Percentiles rank a stretch among this genome's conserved stretches.
phyloP scores from a whole-genome alignment of 2,888 invertebrate species.

The Agapetus fuscipes region DNA sequence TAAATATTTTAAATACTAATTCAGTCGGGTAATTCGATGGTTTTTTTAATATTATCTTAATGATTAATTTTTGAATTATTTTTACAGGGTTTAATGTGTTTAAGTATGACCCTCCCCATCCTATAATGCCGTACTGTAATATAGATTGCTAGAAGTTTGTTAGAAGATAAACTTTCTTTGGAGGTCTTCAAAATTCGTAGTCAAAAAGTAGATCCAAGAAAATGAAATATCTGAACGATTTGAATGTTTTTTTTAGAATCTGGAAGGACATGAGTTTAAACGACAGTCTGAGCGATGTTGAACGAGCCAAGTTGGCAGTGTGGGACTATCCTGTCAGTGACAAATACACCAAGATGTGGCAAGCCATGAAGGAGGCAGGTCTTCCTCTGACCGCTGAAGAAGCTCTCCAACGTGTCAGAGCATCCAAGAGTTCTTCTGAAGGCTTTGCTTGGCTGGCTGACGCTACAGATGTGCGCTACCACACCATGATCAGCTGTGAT shows the following conservation, averaged over 20 bases:
- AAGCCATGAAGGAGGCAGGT: slow-evolving; percentile 80
- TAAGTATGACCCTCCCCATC: too few species aligned
- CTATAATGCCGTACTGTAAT: too few species aligned
- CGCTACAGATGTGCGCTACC: slow-evolving; percentile 82
- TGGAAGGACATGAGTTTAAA: slow-evolving; percentile 98
- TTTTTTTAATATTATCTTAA: too few species aligned
- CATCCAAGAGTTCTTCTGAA: slow-evolving; percentile 59
- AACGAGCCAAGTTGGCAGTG: slow-evolving; percentile 88
- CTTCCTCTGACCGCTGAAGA: slow-evolving; percentile 72
- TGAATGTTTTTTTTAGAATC: slow-evolving; percentile 50
- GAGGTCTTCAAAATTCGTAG: too few species aligned
- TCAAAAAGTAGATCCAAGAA: too few species aligned
- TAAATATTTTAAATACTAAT: too few species aligned
- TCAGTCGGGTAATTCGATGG: too few species aligned
- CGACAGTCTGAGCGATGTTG: slow-evolving; percentile 81
- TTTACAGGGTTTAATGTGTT: too few species aligned
- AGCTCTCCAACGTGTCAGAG: slow-evolving; percentile 65
- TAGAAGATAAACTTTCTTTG: too few species aligned
- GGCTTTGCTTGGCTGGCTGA: slow-evolving; percentile 93
- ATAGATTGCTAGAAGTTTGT: too few species aligned
- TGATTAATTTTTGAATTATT: too few species aligned
- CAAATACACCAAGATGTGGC: slow-evolving; percentile 98
- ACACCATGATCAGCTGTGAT: slow-evolving; percentile 73
- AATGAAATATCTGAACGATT: too few species aligned
- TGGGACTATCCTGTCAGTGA: slow-evolving; percentile 99